Percentiles rank a stretch among this genome's conserved stretches.
phyloP scores from a whole-genome alignment of 2,888 invertebrate genomes.

The Thereva nobilitata region DNA sequence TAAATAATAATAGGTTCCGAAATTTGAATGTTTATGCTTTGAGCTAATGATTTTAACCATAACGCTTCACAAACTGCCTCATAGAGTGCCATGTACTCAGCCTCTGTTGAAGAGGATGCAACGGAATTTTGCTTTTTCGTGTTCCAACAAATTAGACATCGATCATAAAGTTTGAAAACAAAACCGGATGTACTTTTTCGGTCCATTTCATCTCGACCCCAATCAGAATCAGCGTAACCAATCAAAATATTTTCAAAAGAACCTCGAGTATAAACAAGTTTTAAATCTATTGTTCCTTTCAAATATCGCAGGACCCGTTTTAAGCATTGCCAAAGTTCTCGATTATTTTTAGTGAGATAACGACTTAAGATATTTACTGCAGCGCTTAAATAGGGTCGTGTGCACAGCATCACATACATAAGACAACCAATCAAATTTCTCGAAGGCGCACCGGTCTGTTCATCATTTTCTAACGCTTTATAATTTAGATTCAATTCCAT shows the following conservation, averaged over 20 bases:
- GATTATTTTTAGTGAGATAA: conserved; percentile 39
- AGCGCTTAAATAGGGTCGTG: conserved; percentile 40
- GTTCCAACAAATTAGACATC: conserved; percentile 33
- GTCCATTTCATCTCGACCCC: conserved; percentile 27
- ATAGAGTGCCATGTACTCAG: conserved; percentile 25
- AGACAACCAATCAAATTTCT: conserved; percentile 43
- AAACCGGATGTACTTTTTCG: conserved; percentile 41
- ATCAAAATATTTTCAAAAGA: conserved; percentile 28
- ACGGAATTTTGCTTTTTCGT: conserved; percentile 33
- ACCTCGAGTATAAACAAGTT: conserved; percentile 31
- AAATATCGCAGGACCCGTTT: conserved; percentile 29
- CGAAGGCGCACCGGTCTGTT: conserved; percentile 43
- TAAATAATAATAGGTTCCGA: conserved; percentile 9
- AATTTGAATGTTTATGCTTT: conserved; percentile 21
- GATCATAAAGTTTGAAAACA: conserved; percentile 37
- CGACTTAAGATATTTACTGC: conserved; percentile 31
- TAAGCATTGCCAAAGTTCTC: conserved; percentile 36
- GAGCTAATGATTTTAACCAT: conserved; percentile 30
- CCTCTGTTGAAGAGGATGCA: conserved; percentile 32
- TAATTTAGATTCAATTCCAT: conserved; percentile 44
- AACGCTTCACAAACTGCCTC: conserved; percentile 25
- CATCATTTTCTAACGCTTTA: conserved; percentile 44
- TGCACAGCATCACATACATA: conserved; percentile 43
- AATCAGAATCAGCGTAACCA: conserved; percentile 37
- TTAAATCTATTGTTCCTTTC: conserved; percentile 24